Evolutionary conservation across 1,140 invertebrate genomes (phyloP), one percentile per base, ranked within the genome.

Genomic region (Hyphantria cunea): DNA sequence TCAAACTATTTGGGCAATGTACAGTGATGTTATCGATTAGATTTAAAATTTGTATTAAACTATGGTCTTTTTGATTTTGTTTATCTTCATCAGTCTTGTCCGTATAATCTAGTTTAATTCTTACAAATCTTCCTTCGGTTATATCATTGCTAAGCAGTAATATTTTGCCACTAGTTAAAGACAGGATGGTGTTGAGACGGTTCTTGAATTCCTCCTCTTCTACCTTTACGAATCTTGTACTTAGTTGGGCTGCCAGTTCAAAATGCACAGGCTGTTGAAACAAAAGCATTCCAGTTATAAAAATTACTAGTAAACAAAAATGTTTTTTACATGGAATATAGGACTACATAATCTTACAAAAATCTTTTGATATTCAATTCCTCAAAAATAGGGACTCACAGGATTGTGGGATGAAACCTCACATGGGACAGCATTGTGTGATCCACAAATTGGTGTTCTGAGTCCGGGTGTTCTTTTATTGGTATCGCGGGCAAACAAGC

Each of bases 141-240:
- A 92, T 81, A 45, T 89, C 82, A 64, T 86, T 86, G 59, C 77
- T 84, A 0, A 90, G 70, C 9, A 86, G 62, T 0, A 84, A 41
- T 42, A 89, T 85, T 76, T 86, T 87, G 13, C 80, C 66, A 49
- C 68, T 79, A 5, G 95, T 66, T n/a, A 93, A 62, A 3, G 94
- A 92, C 0, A 96, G 80, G 4, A 95, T 65, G 0, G 72, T 66
- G 0, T 77, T 70, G 4, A 97, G 71, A n/a, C 94, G 92, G 2
- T 81, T 90, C 59, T 93, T 91, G 72, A 97, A 97, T 0, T 92
- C 81, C 4, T 92, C 86, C 42, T 93, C 90, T 76, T 97, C 96
- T 0, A 94, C 93, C 54, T 92, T 93, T 0, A 96, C 94, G 89
- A 97, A 97, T 33, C 95, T 78, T 0, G 94, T 94, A 66, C 91